Evolutionary conservation across 2,113 vertebrate species (phyloP).

Genomic region (Dipodomys spectabilis): DNA sequence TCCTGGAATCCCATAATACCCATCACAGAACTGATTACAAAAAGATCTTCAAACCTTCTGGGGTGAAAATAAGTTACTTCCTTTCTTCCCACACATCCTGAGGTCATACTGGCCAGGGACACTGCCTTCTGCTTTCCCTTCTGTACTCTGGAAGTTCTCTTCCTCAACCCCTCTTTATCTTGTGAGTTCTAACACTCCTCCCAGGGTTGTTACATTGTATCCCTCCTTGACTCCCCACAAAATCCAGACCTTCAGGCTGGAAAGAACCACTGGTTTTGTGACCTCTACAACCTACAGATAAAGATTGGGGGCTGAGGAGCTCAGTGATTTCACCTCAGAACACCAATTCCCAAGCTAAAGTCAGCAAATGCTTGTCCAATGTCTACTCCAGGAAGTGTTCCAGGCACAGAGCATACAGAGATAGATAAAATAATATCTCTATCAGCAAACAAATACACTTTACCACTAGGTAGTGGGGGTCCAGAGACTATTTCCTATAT

Average conservation of each 20-base stretch:
- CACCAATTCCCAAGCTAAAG: neutral
- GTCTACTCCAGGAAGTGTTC: neutral
- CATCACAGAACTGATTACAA: neutral
- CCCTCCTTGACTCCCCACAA: neutral
- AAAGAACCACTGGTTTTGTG: neutral
- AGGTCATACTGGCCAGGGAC: neutral
- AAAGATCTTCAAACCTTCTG: neutral
- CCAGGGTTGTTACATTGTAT: neutral
- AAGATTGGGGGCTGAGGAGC: neutral
- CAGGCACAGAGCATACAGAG: neutral
- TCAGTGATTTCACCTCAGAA: neutral
- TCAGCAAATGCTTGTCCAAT: neutral
- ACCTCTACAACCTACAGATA: neutral
- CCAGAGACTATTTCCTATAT: neutral
- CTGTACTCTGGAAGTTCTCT: neutral
- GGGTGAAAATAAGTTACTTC: neutral
- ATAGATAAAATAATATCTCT: neutral
- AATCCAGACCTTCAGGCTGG: neutral
- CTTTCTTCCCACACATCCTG: neutral
- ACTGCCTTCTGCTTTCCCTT: neutral
- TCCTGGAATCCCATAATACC: neutral
- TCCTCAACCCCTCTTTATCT: neutral
- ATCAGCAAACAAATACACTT: neutral
- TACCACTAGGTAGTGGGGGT: neutral
- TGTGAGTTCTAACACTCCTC: neutral